Base-by-base conservation (phyloP, 2,113 vertebrate genomes). In the human (Homo sapiens) region DNA sequence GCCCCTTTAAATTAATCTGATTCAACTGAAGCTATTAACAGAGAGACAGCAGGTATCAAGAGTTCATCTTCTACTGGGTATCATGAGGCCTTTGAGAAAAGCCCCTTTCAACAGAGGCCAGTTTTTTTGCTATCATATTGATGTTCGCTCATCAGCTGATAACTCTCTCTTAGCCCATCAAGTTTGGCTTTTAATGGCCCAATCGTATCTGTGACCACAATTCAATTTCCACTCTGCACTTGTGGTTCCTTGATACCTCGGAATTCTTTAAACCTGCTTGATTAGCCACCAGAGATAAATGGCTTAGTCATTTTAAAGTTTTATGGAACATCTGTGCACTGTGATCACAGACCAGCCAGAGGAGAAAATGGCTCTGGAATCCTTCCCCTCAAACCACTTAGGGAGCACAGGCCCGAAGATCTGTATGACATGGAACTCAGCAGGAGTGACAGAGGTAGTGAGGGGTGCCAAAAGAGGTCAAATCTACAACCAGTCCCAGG, bases 191-290 rank as follows among this genome's bases (percentile, higher is more conserved):
- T 97, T 97, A 97, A 97, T 96, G 93, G 85, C 89, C 85, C 79
- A 96, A 93, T 57, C 4, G 0, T 91, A 89, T 97, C 97, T 97
- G 89, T 87, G 97, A 95, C 90, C 0, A 70, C 94, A 97, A 97
- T 97, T 97, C 96, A 97, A 97, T 98, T 97, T 97, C 73, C 82
- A 91, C 73, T 95, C 82, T 14, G 35, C 68, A 95, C 85, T 94
- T 91, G 68, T 68, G 91, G 73, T 93, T 94, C 85, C 90, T 89
- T 40, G 45, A 84, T 94, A 89, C 52, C 61, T 80, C 48, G 86
- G 89, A 97, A 97, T 98, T 97, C 94, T 97, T 97, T 95, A 97
- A 97, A 92, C 43, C 89, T 96, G 97, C 97, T 97, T 98, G 93
- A 98, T 97, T 94, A 97, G 93, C 94, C 96, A 96, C 95, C 97